Percentiles rank a stretch among this genome's conserved stretches.
These are phyloP conservation scores for Cichlasoma orientale DNA, from an alignment of 2,797 vertebrate genomes.

Conservation along the genomic window DNA sequence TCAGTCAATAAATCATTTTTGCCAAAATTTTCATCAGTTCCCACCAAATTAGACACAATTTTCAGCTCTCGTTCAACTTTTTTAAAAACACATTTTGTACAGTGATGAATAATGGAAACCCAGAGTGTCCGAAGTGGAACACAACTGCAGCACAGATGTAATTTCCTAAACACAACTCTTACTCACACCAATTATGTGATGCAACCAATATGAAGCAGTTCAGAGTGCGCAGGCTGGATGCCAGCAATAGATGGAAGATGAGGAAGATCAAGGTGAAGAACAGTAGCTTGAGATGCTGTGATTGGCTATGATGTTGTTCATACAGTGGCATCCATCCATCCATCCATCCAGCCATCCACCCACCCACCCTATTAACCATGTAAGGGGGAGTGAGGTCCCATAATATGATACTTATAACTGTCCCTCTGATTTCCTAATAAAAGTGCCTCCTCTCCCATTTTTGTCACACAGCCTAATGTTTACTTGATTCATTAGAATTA, in stretches of 20 bases:
- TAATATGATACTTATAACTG: too few relatives aligned
- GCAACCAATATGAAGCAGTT: not conserved
- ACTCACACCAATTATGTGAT: too few relatives aligned
- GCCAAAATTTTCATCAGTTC: not conserved
- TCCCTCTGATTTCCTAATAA: too few relatives aligned
- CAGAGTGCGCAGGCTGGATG: not conserved
- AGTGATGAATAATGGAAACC: too few relatives aligned
- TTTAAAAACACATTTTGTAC: not conserved
- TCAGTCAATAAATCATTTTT: not conserved
- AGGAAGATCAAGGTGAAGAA: not conserved
- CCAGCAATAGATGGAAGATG: not conserved
- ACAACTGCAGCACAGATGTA: too few relatives aligned
- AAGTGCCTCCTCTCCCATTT: too few relatives aligned
- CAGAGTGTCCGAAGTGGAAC: too few relatives aligned
- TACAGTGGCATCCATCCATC: not conserved
- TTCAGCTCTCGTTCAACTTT: too few relatives aligned
- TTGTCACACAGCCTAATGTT: too few relatives aligned
- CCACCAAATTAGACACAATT: not conserved
- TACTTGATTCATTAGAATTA: too few relatives aligned
- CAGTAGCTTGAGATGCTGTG: not conserved
- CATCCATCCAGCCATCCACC: not conserved
- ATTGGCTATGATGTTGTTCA: not conserved
- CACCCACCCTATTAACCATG: not conserved
- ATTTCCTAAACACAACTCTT: too few relatives aligned
- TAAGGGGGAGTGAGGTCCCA: too few relatives aligned